Conservation (phyloP, 2,113 vertebrate genomes). For the Caretta caretta region DNA sequence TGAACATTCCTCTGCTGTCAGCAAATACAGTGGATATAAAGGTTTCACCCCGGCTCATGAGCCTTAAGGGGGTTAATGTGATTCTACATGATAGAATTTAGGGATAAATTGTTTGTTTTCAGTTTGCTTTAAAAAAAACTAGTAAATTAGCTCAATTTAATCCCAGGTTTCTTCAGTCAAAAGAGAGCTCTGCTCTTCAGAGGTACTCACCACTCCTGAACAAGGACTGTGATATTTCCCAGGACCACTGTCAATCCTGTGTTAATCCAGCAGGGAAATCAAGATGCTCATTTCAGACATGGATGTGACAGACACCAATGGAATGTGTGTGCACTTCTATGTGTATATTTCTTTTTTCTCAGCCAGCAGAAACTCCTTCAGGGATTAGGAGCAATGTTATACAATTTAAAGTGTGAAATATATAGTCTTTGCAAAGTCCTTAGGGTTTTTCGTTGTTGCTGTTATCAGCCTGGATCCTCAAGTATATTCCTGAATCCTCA, state of each 20-base stretch:
- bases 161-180: neutral
- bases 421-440: neutral
- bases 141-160: neutral
- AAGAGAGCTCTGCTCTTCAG: neutral
- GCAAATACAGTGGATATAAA: neutral
- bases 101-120: neutral
- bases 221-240: neutral
- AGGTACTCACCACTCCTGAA: neutral
- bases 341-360: neutral
- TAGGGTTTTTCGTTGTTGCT: neutral
- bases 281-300: neutral
- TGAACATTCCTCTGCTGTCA: neutral
- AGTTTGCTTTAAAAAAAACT: neutral
- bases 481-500: conserved; percentile 10
- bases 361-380: neutral
- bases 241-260: neutral
- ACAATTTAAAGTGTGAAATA: neutral
- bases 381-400: neutral
- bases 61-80: neutral
- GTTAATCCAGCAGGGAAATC: neutral
- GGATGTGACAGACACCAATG: neutral
- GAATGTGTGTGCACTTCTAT: rapidly evolving
- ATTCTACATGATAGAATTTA: neutral
- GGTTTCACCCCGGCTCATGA: neutral
- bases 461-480: rapidly evolving